Percentiles rank a stretch among this genome's conserved stretches.
Conservation (phyloP, 1,140 invertebrate species). For the Plectus sambesii region DNA sequence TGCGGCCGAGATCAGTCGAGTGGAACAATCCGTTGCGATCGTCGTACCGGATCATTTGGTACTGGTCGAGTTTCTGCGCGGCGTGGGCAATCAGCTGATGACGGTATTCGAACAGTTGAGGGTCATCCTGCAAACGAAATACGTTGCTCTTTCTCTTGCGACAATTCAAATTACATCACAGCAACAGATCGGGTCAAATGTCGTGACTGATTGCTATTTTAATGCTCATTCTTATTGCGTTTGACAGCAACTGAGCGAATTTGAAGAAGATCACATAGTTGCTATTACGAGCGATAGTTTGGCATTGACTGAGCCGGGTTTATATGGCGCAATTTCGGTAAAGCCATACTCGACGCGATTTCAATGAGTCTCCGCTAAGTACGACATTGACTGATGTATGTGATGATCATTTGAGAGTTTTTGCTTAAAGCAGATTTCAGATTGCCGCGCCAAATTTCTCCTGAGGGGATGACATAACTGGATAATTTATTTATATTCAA, state of each 20-base stretch:
- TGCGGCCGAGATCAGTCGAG: conserved; percentile 74
- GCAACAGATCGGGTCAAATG: too few relatives aligned
- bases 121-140: conserved; percentile 65
- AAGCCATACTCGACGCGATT: too few relatives aligned
- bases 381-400: too few relatives aligned
- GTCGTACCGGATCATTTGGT: conserved; percentile 84
- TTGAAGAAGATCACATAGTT: too few relatives aligned
- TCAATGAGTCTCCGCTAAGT: too few relatives aligned
- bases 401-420: conserved; percentile 4
- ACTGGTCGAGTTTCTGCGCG: conserved; percentile 73
- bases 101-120: conserved; percentile 60
- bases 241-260: too few relatives aligned
- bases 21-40: conserved; percentile 52
- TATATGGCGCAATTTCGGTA: too few relatives aligned
- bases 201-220: too few relatives aligned
- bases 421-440: not conserved
- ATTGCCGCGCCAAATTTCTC: not conserved
- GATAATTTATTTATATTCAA: not conserved
- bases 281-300: conserved; percentile 2
- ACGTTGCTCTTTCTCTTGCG: too few relatives aligned
- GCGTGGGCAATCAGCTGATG: conserved; percentile 65
- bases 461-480: not conserved
- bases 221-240: too few relatives aligned
- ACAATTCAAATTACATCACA: too few relatives aligned
- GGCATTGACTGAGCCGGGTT: too few relatives aligned